A percentile compares a stretch with the other conserved stretches of the same genome.
Conservation (phyloP, 64 coral and sea anemone species). For the Orbicella faveolata region DNA sequence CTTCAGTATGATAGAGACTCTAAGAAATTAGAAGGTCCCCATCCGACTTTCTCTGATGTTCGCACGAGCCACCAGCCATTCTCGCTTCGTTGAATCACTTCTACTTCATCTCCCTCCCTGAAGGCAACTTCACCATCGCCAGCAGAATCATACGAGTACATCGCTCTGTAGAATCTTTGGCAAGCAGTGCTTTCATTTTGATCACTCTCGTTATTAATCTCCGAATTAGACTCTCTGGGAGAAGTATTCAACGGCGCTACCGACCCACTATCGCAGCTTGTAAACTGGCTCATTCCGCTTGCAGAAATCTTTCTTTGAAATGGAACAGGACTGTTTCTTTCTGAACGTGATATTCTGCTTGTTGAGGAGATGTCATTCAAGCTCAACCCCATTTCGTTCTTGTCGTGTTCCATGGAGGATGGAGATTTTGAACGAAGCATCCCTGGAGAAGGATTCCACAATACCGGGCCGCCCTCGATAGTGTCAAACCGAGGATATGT, state of each 20-base stretch:
- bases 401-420: not conserved
- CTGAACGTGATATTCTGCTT: not conserved
- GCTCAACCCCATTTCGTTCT: not conserved
- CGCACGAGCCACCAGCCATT: constrained; percentile 69
- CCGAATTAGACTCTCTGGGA: not conserved
- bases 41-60: constrained; percentile 25
- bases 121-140: constrained; percentile 42
- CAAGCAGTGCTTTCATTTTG: not conserved
- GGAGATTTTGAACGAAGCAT: not conserved
- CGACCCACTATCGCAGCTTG: not conserved
- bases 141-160: constrained; percentile 39
- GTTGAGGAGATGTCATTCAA: not conserved
- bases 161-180: not conserved
- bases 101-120: constrained; percentile 39
- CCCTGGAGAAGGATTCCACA: not conserved
- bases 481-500: not conserved
- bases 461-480: not conserved
- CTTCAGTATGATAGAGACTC: not conserved
- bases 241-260: not conserved
- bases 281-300: not conserved
- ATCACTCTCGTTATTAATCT: not conserved
- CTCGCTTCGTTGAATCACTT: constrained; percentile 33
- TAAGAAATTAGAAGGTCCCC: constrained; percentile 70
- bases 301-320: constrained; percentile 17
- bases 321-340: constrained; percentile 4